These are phyloP conservation scores for Tautogolabrus adspersus DNA, from an alignment of 2,113 vertebrate species.

Conservation along the genomic window DNA sequence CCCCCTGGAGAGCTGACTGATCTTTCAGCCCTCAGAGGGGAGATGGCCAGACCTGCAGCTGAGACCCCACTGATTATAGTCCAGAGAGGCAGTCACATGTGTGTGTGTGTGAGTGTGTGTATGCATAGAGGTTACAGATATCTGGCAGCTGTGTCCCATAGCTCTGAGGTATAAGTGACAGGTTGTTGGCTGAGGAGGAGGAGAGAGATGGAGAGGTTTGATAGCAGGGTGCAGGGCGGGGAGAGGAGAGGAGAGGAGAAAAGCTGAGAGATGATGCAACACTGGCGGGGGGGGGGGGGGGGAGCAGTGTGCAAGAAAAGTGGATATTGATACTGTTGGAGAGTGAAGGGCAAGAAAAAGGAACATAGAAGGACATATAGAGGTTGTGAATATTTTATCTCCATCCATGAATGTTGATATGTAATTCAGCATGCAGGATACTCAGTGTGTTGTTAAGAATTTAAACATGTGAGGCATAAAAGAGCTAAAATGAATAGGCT, in stretches of 20 bases:
- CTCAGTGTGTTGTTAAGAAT: no score
- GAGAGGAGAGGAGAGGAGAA: conserved; percentile 17
- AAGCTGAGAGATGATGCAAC: conserved; percentile 53
- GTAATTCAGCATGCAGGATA: neutral
- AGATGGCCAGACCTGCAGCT: conserved; percentile 69
- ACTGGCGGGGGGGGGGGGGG: conserved; percentile 18
- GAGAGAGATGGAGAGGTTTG: conserved; percentile 50
- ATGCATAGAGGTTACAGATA: conserved; percentile 52
- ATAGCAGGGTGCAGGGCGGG: conserved; percentile 24
- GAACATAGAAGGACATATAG: neutral
- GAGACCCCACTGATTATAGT: conserved; percentile 73
- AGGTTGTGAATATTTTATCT: conserved; percentile 5
- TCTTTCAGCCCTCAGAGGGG: conserved; percentile 56
- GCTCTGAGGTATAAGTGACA: conserved; percentile 66
- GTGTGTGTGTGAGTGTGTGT: conserved; percentile 17
- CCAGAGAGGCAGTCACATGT: conserved; percentile 55
- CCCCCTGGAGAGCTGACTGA: conserved; percentile 58
- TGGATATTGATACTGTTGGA: conserved; percentile 7
- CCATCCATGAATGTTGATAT: neutral
- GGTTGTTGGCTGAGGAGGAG: conserved; percentile 48
- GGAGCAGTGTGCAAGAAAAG: conserved; percentile 22
- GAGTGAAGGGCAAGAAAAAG: conserved; percentile 33
- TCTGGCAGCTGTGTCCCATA: conserved; percentile 65
- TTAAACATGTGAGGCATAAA: no score
- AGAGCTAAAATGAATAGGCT: no score